Evolutionary conservation across 2,797 vertebrate genomes (phyloP), one percentile per base, ranked within the genome.

Genomic region (Echiichthys vipera): DNA sequence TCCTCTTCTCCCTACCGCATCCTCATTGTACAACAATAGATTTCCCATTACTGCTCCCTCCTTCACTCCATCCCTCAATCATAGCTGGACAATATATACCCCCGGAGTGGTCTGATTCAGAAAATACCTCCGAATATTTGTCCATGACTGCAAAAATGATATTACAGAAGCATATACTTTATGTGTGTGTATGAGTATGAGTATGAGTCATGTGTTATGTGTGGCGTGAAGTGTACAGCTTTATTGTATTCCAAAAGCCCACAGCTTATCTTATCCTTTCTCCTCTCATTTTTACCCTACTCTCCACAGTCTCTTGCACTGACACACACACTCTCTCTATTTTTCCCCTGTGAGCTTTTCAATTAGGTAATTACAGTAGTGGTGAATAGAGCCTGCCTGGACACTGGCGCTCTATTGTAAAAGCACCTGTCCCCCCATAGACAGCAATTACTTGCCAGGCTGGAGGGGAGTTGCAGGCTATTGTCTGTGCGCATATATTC

Each of bases 281-380:
- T 70, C 45, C 29, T 40, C 30, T 69, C 34, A 24, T 65, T 42
- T 64, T 61, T 57, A 51, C 67, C 50, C 40, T n/a, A 42, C 57
- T 59, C 77, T 57, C 71, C 32, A 71, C 75, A 64, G 42, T 39
- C 13, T 36, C 15, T n/a, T n/a, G 27, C 45, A 25, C 53, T 14
- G 40, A 45, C 76, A 64, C 51, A 49, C 65, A 47, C 65, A 40
- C 67, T 25, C 57, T 1, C 67, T 11, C 61, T 1, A 65, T 11
- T 56, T 58, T 61, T 69, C 79, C 89, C 84, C 85, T 78, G 87
- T 68, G 73, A 86, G 91, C 83, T 90, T 93, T 94, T 94, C 91
- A 94, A 92, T 94, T 93, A 94, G 90, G 86, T 93, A 94, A 94
- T 93, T 93, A 93, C 90, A 88, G 84, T 85, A 84, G 85, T 67